Evolutionary conservation across 2,888 invertebrate genomes (phyloP).

Genomic region (Stratiomys singularior): DNA sequence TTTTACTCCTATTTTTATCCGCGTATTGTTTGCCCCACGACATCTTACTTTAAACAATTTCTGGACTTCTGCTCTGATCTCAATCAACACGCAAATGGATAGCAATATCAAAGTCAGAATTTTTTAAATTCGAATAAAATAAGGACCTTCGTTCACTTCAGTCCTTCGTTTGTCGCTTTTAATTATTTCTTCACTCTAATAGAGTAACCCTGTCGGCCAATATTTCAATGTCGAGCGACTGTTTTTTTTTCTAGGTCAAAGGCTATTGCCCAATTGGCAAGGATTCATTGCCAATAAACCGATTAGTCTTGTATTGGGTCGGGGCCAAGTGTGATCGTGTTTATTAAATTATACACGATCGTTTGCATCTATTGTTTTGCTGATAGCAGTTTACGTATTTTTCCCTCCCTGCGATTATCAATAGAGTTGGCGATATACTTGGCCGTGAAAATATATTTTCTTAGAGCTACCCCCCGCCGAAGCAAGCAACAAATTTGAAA

Average conservation of each 20-base stretch:
- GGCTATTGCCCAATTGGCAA: conserved; percentile 43
- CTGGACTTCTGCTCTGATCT: too few relatives aligned
- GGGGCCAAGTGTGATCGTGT: conserved; percentile 32
- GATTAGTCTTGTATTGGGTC: conserved; percentile 36
- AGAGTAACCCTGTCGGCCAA: neutral
- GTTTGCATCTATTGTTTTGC: conserved; percentile 6
- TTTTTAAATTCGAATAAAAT: neutral
- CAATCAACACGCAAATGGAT: too few relatives aligned
- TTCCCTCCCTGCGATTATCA: neutral
- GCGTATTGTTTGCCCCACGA: too few relatives aligned
- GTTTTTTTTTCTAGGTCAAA: conserved; percentile 28
- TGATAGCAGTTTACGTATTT: neutral
- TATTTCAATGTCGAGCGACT: neutral
- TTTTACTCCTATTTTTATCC: too few relatives aligned
- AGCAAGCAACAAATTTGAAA: too few relatives aligned
- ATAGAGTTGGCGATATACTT: conserved; percentile 15
- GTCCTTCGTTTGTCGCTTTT: conserved; percentile 14
- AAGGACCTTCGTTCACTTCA: neutral
- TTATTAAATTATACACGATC: conserved; percentile 1
- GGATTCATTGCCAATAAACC: conserved; percentile 45
- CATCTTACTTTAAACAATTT: too few relatives aligned
- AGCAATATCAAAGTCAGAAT: too few relatives aligned
- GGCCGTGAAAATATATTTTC: conserved; percentile 18
- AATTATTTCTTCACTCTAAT: neutral
- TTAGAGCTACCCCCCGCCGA: too few relatives aligned